phyloP scores from a whole-genome alignment of 2,113 vertebrate genomes.

The Cacatua alba region DNA sequence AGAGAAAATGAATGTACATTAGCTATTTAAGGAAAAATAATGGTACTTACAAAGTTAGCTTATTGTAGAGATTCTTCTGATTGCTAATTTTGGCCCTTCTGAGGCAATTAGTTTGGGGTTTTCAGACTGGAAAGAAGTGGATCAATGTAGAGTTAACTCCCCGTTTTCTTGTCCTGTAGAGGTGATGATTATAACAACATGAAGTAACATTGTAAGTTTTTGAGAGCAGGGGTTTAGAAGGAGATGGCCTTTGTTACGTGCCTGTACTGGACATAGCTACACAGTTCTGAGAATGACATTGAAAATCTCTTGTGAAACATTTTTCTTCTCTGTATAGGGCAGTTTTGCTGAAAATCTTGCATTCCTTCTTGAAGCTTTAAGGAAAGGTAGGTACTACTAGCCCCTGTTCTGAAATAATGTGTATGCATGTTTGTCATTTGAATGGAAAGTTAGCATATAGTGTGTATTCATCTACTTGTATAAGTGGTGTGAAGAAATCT shows the following conservation, averaged over 20 bases:
- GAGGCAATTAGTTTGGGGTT: background rate
- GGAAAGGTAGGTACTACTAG: conserved; percentile 80
- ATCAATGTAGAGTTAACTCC: background rate
- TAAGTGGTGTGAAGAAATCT: background rate
- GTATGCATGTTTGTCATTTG: background rate
- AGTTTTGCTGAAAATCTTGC: conserved; percentile 95
- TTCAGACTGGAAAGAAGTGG: background rate
- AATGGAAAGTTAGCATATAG: background rate
- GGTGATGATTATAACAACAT: fast-evolving
- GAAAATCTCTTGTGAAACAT: background rate
- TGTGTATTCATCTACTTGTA: background rate
- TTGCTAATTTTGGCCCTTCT: background rate
- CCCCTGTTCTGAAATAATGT: background rate
- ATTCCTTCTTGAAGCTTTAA: conserved; percentile 93
- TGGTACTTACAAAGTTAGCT: background rate
- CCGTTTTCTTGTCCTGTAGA: background rate
- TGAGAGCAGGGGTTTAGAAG: background rate
- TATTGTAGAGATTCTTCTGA: background rate
- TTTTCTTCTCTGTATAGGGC: conserved; percentile 76
- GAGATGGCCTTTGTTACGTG: fast-evolving
- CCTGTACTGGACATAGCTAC: background rate
- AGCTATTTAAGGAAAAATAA: background rate
- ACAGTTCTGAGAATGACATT: background rate
- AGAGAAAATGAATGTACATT: background rate
- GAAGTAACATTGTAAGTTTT: background rate